Evolutionary conservation across 2,113 vertebrate species (phyloP).

Genomic region (Lophius piscatorius): DNA sequence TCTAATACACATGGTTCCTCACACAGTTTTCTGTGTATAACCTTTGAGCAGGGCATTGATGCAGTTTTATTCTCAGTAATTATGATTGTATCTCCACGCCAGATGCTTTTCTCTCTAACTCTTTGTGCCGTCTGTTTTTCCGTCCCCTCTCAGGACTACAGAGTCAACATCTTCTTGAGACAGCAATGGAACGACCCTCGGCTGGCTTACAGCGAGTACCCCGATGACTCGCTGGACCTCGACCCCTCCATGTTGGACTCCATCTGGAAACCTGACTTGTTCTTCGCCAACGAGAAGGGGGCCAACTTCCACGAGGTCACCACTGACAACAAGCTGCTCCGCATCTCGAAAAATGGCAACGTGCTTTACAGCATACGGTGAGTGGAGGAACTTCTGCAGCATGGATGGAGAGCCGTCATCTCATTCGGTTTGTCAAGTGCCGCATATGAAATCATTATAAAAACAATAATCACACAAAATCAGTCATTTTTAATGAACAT

Average conservation of each 20-base stretch:
- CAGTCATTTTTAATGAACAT: too few relatives aligned
- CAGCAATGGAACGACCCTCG: conserved; percentile 99
- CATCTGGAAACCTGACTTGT: conserved; percentile 99
- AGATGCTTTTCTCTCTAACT: conserved; percentile 6
- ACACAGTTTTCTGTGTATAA: too few relatives aligned
- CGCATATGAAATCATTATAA: too few relatives aligned
- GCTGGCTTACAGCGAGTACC: conserved; percentile 95
- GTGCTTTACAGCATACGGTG: conserved; percentile 99
- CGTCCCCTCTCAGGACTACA: conserved; percentile 90
- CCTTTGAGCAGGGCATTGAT: too few relatives aligned
- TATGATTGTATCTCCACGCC: neutral
- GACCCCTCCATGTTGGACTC: conserved; percentile 99
- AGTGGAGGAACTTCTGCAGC: too few relatives aligned
- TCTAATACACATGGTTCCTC: too few relatives aligned
- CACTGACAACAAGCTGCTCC: conserved; percentile 97
- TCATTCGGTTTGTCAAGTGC: too few relatives aligned
- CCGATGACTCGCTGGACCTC: conserved; percentile 94
- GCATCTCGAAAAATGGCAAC: conserved; percentile 95
- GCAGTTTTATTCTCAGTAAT: too few relatives aligned
- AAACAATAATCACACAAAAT: too few relatives aligned
- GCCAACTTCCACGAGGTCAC: conserved; percentile 99
- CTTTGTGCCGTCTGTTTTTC: too few relatives aligned
- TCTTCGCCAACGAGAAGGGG: conserved; percentile 98
- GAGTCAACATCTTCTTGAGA: conserved; percentile 97
- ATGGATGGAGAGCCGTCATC: too few relatives aligned